Conservation (phyloP, 2,113 vertebrate genomes). For the Pelecanus crispus region DNA sequence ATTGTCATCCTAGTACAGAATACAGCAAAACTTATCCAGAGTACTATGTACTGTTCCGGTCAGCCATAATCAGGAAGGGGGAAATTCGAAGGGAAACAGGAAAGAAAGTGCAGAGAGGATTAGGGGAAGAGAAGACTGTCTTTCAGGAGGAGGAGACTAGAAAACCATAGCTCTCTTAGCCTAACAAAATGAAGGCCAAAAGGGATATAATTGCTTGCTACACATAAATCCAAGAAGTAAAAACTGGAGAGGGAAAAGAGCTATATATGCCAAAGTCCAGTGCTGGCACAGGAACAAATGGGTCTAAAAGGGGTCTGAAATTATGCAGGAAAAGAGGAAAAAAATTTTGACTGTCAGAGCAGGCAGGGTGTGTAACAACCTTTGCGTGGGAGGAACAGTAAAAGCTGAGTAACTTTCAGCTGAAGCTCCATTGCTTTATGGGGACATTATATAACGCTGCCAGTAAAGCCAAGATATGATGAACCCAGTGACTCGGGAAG, state of each 20-base stretch:
- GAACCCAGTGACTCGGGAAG: constrained; percentile 41
- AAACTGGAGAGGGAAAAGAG: neutral
- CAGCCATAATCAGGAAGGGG: neutral
- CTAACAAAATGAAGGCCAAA: neutral
- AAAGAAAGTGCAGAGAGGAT: neutral
- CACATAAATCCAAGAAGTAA: neutral
- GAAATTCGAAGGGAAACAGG: neutral
- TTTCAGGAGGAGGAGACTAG: neutral
- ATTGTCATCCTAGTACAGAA: neutral
- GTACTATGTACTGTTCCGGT: neutral
- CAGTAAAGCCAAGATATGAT: neutral
- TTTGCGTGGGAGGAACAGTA: neutral
- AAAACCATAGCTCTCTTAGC: neutral
- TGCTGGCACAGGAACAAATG: neutral
- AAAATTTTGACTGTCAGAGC: neutral
- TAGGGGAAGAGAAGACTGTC: neutral
- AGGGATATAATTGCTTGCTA: neutral
- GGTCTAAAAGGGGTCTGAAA: neutral
- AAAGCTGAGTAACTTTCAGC: constrained; percentile 37
- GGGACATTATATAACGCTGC: neutral
- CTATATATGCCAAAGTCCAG: neutral
- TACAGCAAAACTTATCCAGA: neutral
- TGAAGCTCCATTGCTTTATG: neutral
- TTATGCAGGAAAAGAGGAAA: neutral
- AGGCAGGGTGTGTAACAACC: neutral